phyloP scores from a whole-genome alignment of 2,113 vertebrate genomes.

The Lichenostomus cassidix region DNA sequence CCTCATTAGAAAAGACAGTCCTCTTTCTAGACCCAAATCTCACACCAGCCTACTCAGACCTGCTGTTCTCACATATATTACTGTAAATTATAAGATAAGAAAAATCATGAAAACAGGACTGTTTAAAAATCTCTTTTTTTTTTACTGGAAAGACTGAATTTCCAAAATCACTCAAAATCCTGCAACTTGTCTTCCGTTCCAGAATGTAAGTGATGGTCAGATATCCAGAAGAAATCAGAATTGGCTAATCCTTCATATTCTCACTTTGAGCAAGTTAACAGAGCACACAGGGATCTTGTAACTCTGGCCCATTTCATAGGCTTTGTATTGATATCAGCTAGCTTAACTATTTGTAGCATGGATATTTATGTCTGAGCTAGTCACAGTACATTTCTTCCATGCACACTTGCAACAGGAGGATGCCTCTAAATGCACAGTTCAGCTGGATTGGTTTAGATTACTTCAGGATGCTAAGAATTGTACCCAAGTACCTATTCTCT shows the following conservation, averaged over 20 bases:
- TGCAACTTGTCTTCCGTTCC: background rate
- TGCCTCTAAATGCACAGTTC: background rate
- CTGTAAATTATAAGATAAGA: slow-evolving; percentile 68
- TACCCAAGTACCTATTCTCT: background rate
- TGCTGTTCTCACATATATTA: slow-evolving; percentile 73
- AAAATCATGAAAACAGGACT: slow-evolving; percentile 67
- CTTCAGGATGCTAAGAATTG: background rate
- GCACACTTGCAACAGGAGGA: background rate
- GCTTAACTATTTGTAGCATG: fast-evolving
- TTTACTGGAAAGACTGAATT: background rate
- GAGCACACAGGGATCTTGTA: background rate
- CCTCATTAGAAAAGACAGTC: slow-evolving; percentile 71
- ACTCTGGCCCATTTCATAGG: background rate
- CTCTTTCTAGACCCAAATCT: slow-evolving; percentile 66
- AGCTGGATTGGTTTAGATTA: background rate
- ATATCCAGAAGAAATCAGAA: background rate
- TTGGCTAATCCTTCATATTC: background rate
- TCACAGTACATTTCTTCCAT: background rate
- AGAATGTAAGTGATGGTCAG: background rate
- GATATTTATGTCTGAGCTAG: background rate
- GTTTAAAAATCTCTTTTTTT: slow-evolving; percentile 37
- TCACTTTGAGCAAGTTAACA: background rate
- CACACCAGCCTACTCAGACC: slow-evolving; percentile 70
- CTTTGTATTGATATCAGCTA: background rate
- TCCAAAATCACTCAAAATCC: background rate